Conservation (phyloP, 2,888 invertebrate species). For the Caenorhabditis auriculariae region DNA sequence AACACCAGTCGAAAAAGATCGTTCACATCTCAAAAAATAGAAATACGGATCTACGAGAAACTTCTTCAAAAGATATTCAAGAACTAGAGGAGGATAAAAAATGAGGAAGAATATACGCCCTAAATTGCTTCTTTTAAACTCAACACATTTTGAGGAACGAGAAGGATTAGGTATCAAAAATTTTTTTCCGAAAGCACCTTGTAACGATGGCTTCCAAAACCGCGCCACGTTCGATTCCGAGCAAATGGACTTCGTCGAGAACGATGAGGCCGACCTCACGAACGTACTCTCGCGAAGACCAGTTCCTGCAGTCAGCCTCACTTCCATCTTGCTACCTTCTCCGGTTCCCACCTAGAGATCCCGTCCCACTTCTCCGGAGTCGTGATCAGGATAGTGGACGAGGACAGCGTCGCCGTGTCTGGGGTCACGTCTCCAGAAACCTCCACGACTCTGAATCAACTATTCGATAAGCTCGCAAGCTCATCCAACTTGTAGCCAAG, state of each 20-base stretch:
- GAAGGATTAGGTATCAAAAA: too few relatives aligned
- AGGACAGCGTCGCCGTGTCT: constrained; percentile 79
- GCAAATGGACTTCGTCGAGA: constrained; percentile 95
- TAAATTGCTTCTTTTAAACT: too few relatives aligned
- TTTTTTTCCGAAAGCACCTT: constrained; percentile 71
- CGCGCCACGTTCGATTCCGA: constrained; percentile 72
- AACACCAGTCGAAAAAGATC: not conserved
- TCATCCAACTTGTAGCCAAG: constrained; percentile 71
- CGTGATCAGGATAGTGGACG: constrained; percentile 89
- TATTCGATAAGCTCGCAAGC: not conserved
- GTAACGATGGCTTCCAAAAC: constrained; percentile 94
- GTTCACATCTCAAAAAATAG: too few relatives aligned
- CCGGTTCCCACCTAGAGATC: constrained; percentile 72
- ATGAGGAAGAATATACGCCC: too few relatives aligned
- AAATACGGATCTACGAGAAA: too few relatives aligned
- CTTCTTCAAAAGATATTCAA: too few relatives aligned
- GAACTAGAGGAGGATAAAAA: too few relatives aligned
- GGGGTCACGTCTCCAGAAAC: constrained; percentile 91
- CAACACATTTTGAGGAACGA: too few relatives aligned
- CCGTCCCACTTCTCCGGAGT: constrained; percentile 99
- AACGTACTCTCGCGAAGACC: constrained; percentile 95
- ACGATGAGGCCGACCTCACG: constrained; percentile 68
- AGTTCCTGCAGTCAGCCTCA: constrained; percentile 65
- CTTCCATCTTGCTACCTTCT: not conserved
- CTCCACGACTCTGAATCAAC: constrained; percentile 76